A percentile compares a stretch with the other conserved stretches of the same genome.
Evolutionary conservation across 92 coral and sea anemone genomes (phyloP).

Genomic region (Epizoanthus stellaris): DNA sequence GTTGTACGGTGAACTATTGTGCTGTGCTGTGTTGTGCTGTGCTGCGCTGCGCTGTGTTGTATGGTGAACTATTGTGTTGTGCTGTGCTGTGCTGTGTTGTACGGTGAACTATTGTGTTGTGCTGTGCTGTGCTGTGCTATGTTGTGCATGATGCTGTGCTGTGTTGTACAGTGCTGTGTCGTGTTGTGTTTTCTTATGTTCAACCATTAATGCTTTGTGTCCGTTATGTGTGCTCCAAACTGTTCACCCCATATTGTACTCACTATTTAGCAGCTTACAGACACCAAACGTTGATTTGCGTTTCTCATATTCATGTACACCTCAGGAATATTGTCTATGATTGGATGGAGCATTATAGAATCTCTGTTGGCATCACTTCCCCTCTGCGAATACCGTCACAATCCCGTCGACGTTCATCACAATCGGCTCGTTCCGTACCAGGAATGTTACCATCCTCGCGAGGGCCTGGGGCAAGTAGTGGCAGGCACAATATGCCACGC

Average conservation of each 20-base stretch:
- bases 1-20: too few species aligned
- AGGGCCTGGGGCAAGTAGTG: constrained; percentile 31
- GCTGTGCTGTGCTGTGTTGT: too few species aligned
- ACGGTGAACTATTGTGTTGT: too few species aligned
- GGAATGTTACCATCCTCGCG: constrained; percentile 81
- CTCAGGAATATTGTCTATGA: constrained; percentile 85
- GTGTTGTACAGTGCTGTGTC: too few species aligned
- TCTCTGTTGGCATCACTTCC: constrained; percentile 85
- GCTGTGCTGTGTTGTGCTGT: too few species aligned
- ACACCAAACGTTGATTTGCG: background rate
- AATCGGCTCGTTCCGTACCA: constrained; percentile 90
- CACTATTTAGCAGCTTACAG: background rate
- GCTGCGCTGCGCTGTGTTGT: too few species aligned
- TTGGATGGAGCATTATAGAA: constrained; percentile 98
- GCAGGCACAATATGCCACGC: constrained; percentile 59
- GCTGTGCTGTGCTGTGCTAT: too few species aligned
- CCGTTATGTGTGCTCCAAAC: too few species aligned
- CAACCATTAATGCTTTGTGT: too few species aligned
- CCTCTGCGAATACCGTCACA: constrained; percentile 79
- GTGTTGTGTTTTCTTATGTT: too few species aligned
- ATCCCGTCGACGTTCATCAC: constrained; percentile 76
- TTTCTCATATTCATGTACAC: background rate
- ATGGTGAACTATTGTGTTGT: too few species aligned
- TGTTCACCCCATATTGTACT: background rate
- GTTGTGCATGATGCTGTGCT: too few species aligned